phyloP scores from a whole-genome alignment of 2,797 vertebrate species.

The Megaceryle alcyon region DNA sequence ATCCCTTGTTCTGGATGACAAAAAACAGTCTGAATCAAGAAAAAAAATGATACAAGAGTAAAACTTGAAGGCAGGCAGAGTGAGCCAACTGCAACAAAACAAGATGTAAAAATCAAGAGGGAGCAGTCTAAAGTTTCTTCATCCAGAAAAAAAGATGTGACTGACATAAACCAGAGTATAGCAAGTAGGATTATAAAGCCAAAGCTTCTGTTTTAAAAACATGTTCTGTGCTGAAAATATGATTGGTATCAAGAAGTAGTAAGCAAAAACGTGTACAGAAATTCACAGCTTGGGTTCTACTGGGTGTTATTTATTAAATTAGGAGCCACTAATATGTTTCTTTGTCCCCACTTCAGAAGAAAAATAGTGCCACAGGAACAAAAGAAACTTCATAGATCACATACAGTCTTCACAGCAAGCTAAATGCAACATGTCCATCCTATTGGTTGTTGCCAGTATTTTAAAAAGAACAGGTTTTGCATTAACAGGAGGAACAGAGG shows the following conservation, averaged over 20 bases:
- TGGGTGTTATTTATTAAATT: slow-evolving; percentile 27
- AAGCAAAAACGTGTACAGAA: slow-evolving; percentile 9
- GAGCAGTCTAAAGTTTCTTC: not conserved
- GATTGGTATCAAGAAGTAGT: not conserved
- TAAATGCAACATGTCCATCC: not conserved
- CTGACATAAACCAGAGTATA: not conserved
- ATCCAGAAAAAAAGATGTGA: slow-evolving; percentile 20
- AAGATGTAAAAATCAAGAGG: not conserved
- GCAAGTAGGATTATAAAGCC: not conserved
- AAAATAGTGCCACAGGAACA: not conserved
- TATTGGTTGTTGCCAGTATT: not conserved
- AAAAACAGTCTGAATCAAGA: not conserved
- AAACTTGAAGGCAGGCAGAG: not conserved
- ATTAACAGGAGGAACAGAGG: not conserved
- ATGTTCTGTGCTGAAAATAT: not conserved
- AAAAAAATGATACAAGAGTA: not conserved
- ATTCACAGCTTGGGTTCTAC: slow-evolving; percentile 6
- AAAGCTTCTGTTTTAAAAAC: slow-evolving; percentile 5
- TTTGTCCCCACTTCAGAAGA: not conserved
- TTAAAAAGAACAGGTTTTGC: not conserved
- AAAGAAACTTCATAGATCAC: not conserved
- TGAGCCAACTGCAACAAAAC: not conserved
- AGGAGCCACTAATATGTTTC: not conserved
- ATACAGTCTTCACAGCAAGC: not conserved
- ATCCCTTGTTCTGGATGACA: not conserved